A percentile compares a stretch with the other conserved stretches of the same genome.
These are phyloP conservation scores for Athene cunicularia DNA, from an alignment of 2,113 vertebrate genomes.

Conservation along the genomic window DNA sequence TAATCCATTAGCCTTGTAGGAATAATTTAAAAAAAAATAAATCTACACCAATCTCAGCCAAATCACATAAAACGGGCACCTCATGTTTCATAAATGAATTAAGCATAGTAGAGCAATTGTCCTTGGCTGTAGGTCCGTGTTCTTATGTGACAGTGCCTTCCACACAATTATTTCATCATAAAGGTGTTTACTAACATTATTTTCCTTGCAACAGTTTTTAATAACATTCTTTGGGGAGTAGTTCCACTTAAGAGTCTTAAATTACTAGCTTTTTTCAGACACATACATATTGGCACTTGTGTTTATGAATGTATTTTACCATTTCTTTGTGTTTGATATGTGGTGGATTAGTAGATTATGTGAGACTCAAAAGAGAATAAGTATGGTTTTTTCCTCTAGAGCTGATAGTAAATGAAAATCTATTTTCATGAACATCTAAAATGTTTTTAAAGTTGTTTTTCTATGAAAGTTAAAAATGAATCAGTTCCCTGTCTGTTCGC, in stretches of 20 bases:
- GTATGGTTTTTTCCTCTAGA: not conserved
- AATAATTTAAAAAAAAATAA: not conserved
- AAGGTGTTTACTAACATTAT: conserved; percentile 37
- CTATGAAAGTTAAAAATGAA: conserved; percentile 1
- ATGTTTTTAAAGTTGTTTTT: not conserved
- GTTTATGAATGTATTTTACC: conserved; percentile 23
- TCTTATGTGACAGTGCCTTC: not conserved
- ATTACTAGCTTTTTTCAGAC: conserved; percentile 15
- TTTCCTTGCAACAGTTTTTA: conserved; percentile 15
- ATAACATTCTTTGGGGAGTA: not conserved
- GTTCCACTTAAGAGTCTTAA: conserved; percentile 32
- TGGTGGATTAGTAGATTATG: not conserved
- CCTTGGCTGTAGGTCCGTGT: conserved; percentile 33
- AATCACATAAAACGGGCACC: conserved; percentile 24
- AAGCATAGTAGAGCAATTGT: conserved; percentile 16
- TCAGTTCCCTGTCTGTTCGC: not conserved
- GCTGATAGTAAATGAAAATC: conserved; percentile 18
- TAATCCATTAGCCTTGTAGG: conserved; percentile 23
- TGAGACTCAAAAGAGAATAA: not conserved
- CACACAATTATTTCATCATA: conserved; percentile 9
- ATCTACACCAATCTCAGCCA: not conserved
- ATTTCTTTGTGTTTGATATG: not conserved
- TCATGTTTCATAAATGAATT: not conserved
- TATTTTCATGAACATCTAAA: conserved; percentile 27
- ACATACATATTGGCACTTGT: not conserved